Conservation (phyloP, 2,797 vertebrate species). For the Rhinatrema bivittatum region DNA sequence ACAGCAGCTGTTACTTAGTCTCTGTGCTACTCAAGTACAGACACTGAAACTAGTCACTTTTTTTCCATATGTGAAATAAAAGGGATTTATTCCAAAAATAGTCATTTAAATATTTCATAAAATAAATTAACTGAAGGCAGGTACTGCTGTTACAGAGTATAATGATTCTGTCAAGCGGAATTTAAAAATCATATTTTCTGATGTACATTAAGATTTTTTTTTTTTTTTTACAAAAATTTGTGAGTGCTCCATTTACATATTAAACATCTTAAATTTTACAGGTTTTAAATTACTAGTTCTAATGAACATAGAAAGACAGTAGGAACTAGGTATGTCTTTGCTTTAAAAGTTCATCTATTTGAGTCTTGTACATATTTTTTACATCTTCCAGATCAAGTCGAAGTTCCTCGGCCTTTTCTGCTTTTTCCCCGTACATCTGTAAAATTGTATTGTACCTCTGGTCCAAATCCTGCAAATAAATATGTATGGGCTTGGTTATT, state of each 20-base stretch:
- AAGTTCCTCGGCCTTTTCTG: constrained; percentile 92
- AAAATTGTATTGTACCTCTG: constrained; percentile 97
- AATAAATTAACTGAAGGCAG: constrained; percentile 66
- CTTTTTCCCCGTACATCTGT: constrained; percentile 98
- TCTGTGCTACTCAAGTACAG: constrained; percentile 24
- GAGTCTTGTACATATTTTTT: constrained; percentile 96
- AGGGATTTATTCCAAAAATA: constrained; percentile 25
- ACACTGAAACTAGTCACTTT: too few relatives aligned
- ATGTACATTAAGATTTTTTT: constrained; percentile 35
- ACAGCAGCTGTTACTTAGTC: constrained; percentile 21
- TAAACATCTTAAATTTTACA: constrained; percentile 34
- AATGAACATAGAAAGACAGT: neutral
- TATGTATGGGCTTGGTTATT: constrained; percentile 4
- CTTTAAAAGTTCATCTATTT: constrained; percentile 91
- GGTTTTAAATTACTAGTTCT: constrained; percentile 12
- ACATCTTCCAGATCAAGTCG: constrained; percentile 93
- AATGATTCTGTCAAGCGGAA: too few relatives aligned
- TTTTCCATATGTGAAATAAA: too few relatives aligned
- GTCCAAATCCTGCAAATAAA: constrained; percentile 79
- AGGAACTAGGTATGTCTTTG: constrained; percentile 56
- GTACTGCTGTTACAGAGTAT: too few relatives aligned
- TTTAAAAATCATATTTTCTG: constrained; percentile 42
- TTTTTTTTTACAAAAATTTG: constrained; percentile 47
- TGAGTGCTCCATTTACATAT: constrained; percentile 42
- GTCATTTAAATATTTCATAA: constrained; percentile 56